Evolutionary conservation across 2,113 vertebrate species (phyloP), one percentile per base, ranked within the genome.

Genomic region (Cynopterus brachyotis): DNA sequence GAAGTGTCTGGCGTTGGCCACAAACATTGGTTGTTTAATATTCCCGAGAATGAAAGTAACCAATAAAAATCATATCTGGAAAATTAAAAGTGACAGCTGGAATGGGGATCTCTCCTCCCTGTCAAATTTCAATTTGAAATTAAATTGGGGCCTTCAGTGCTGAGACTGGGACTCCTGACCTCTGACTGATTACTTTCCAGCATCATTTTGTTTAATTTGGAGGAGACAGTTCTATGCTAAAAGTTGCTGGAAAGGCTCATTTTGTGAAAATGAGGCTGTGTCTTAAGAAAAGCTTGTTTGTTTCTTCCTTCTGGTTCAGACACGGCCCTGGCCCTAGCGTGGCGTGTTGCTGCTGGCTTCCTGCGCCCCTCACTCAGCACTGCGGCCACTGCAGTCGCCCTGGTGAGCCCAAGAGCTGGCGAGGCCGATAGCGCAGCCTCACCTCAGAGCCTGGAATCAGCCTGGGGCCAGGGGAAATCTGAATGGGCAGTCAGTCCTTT

Each of bases 81-180:
- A 97, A 97, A 97, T 96, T 96, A 95, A 89, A 96, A 96, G 92
- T 95, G 94, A 95, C 6, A 13, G 94, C 60, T 89, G 32, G 59
- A 95, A 96, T 93, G 50, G 35, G 75, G 50, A 64, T 93, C 40
- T 87, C 37, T 80, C 50, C 59, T 96, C 66, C 88, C 94, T 79
- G 94, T 94, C 89, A 69, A 76, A 94, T 95, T 92, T 94, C 91
- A 96, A 93, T 95, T 93, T 66, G 50, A 96, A 97, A 95, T 98
- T 94, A 96, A 95, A 97, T 88, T 83, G 94, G 85, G 59, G 81
- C 82, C 79, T 93, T 93, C 42, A 8, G 62, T 1, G 2, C 53
- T 80, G 70, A 91, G 73, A 96, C 35, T 80, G 88, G 40, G 76
- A 94, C 81, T 60, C 50, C 64, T 93, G 91, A 96, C 95, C 89